These are phyloP conservation scores for Eupithecia insigniata DNA, from an alignment of 2,888 invertebrate species.

Conservation along the genomic window DNA sequence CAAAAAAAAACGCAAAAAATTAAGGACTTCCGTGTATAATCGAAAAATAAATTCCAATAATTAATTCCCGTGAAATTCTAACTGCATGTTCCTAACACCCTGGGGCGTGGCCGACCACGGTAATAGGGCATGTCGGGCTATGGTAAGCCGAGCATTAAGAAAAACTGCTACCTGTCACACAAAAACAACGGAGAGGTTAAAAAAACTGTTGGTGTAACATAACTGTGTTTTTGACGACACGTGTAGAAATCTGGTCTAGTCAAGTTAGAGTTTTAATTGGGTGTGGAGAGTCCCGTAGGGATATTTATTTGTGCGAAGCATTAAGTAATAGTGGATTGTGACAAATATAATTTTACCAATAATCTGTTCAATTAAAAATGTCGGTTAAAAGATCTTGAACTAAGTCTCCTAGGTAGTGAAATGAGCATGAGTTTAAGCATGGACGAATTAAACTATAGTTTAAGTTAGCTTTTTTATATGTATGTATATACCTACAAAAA, in stretches of 20 bases:
- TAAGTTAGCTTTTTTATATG: too few species aligned
- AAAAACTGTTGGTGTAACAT: constrained; percentile 44
- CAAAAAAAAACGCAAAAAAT: not conserved
- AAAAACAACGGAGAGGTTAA: constrained; percentile 30
- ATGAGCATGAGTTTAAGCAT: too few species aligned
- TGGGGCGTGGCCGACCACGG: constrained; percentile 44
- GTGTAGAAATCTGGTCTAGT: constrained; percentile 29
- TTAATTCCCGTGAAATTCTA: constrained; percentile 76
- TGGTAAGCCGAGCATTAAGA: constrained; percentile 20
- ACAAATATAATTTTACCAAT: not conserved
- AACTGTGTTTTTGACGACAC: constrained; percentile 41
- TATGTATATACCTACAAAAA: too few species aligned
- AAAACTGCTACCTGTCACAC: constrained; percentile 18
- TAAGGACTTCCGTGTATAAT: constrained; percentile 7
- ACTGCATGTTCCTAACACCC: constrained; percentile 59
- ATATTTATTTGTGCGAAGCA: not conserved
- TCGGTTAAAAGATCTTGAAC: too few species aligned
- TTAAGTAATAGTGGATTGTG: not conserved
- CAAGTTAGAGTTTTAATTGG: not conserved
- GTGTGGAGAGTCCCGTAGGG: not conserved
- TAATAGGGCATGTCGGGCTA: constrained; percentile 52
- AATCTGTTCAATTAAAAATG: too few species aligned
- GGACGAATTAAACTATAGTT: too few species aligned
- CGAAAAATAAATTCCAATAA: constrained; percentile 60
- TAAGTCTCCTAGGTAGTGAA: too few species aligned